Percentiles rank a stretch among this genome's conserved stretches.
These are phyloP conservation scores for Campoplex capitator DNA, from an alignment of 2,888 invertebrate species.

Conservation along the genomic window DNA sequence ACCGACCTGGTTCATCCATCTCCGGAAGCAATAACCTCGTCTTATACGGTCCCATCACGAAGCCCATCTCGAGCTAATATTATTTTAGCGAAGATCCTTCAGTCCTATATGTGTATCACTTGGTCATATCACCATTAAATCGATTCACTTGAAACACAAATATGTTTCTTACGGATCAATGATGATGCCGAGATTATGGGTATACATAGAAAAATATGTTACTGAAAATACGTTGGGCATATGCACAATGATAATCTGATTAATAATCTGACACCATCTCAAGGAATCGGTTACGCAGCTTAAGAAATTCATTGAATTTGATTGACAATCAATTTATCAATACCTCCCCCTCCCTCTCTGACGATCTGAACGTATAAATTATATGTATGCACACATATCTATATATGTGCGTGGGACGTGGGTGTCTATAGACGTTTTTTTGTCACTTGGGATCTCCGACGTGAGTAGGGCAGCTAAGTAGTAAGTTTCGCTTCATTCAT, in stretches of 20 bases:
- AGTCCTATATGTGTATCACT: constrained; percentile 62
- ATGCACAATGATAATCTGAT: background rate
- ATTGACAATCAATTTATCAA: background rate
- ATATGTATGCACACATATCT: no score
- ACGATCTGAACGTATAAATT: no score
- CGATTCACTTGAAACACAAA: constrained; percentile 33
- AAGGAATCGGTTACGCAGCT: no score
- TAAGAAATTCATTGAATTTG: no score
- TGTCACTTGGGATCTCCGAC: constrained; percentile 27
- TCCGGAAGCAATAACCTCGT: constrained; percentile 66
- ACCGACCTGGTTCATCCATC: constrained; percentile 62
- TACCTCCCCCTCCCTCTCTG: background rate
- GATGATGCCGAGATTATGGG: constrained; percentile 19
- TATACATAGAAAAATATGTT: background rate
- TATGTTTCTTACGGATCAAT: constrained; percentile 12
- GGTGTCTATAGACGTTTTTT: constrained; percentile 20
- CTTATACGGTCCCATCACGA: constrained; percentile 70
- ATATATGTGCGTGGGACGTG: no score
- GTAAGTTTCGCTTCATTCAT: constrained; percentile 19
- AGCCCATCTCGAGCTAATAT: constrained; percentile 76
- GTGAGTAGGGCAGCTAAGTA: background rate
- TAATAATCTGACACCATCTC: background rate
- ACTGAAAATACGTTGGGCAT: background rate
- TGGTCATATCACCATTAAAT: constrained; percentile 54
- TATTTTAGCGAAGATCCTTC: constrained; percentile 73